Evolutionary conservation across 2,113 vertebrate species (phyloP).

Genomic region (Corvus cornix): DNA sequence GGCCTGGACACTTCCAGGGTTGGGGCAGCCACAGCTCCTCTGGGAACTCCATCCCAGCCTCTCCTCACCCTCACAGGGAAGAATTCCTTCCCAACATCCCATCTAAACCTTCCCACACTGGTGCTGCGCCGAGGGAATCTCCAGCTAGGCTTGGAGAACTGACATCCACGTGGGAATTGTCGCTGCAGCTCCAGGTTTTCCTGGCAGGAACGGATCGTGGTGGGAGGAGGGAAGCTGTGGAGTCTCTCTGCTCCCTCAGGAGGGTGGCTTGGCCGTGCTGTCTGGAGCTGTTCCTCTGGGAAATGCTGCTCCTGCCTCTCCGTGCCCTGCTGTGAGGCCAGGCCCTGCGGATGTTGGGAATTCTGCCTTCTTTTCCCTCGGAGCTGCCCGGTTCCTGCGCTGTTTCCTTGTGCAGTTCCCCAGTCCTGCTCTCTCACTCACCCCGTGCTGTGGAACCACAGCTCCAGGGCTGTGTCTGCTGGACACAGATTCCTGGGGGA

Average conservation of each 20-base stretch:
- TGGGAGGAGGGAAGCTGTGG: neutral
- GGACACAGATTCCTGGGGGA: neutral
- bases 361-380: neutral
- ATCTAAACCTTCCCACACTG: neutral
- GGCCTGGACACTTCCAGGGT: too few relatives aligned
- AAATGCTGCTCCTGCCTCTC: too few relatives aligned
- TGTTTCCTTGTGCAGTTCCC: neutral
- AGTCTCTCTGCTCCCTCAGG: too few relatives aligned
- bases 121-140: neutral
- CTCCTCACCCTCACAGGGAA: neutral
- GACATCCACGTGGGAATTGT: neutral
- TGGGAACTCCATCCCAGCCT: too few relatives aligned
- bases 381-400: neutral
- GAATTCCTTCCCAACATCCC: neutral
- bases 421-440: neutral
- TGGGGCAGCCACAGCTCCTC: too few relatives aligned
- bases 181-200: neutral
- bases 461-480: neutral
- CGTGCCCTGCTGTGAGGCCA: neutral
- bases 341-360: neutral
- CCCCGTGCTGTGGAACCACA: too few relatives aligned
- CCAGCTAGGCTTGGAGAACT: neutral
- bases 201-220: neutral
- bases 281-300: too few relatives aligned
- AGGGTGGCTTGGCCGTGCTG: too few relatives aligned